These are phyloP conservation scores for Drosophila quasianomalipes DNA, from an alignment of 2,888 invertebrate species.

Conservation along the genomic window DNA sequence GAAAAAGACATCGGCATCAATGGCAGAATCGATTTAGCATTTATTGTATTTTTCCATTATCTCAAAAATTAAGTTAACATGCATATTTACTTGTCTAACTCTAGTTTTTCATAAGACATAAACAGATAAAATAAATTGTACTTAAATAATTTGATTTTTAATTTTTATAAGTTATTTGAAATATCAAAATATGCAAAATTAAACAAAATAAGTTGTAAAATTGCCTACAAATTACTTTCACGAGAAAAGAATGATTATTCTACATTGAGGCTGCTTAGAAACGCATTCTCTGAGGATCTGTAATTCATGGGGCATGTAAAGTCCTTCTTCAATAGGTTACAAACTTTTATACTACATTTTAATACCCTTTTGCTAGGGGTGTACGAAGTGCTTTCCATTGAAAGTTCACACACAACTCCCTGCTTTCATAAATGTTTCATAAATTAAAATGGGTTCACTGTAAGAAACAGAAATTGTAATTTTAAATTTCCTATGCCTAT, in stretches of 20 bases:
- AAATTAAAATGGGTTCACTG: constrained; percentile 39
- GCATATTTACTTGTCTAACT: neutral
- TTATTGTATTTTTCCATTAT: neutral
- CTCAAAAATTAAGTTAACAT: neutral
- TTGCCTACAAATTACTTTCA: neutral
- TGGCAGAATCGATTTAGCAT: neutral
- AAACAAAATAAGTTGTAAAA: neutral
- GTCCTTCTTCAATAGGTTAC: neutral
- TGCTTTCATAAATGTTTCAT: constrained; percentile 12
- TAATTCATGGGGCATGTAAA: neutral
- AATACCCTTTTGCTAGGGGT: neutral
- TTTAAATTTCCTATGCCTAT: neutral
- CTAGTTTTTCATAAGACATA: neutral
- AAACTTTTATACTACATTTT: neutral
- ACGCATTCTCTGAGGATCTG: neutral
- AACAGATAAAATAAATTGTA: too few relatives aligned
- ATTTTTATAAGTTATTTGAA: neutral
- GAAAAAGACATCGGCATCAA: too few relatives aligned
- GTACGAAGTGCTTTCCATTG: constrained; percentile 24
- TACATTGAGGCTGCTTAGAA: neutral
- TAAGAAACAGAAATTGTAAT: neutral
- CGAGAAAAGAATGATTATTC: accelerated
- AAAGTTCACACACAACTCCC: constrained; percentile 11
- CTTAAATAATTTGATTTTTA: neutral
- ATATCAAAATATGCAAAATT: neutral